A percentile compares a stretch with the other conserved stretches of the same genome.
Conservation (phyloP, 2,797 vertebrate genomes). For the Pseudopleuronectes americanus region DNA sequence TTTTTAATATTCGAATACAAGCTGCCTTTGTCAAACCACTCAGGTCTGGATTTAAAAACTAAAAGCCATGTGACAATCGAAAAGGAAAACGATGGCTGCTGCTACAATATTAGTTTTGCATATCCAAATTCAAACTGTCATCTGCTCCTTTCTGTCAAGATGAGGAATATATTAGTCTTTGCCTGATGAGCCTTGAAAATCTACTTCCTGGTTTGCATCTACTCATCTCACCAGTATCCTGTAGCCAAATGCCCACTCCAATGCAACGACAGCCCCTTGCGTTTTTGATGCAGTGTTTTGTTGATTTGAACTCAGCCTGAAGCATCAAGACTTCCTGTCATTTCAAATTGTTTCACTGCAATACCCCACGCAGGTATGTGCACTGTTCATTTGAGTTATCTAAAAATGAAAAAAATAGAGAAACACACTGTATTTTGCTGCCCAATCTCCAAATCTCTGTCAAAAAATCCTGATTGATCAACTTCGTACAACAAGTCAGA, state of each 20-base stretch:
- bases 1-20: conserved; percentile 1
- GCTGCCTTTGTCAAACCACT: background rate
- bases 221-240: conserved; percentile 14
- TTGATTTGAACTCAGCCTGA: conserved; percentile 26
- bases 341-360: conserved; percentile 9
- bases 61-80: background rate
- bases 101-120: background rate
- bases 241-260: conserved; percentile 32
- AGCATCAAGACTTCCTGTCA: conserved; percentile 8
- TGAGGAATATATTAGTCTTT: background rate
- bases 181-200: conserved; percentile 15
- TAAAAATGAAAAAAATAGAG: background rate
- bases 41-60: conserved; percentile 7
- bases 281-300: conserved; percentile 28
- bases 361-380: background rate
- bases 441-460: background rate
- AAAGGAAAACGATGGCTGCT: too few relatives aligned
- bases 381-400: background rate
- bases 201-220: conserved; percentile 22
- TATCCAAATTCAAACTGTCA: background rate
- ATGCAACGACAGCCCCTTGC: conserved; percentile 9
- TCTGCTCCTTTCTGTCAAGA: background rate
- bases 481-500: background rate
- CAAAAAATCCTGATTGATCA: background rate
- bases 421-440: background rate